Evolutionary conservation across 2,113 vertebrate species (phyloP).

Genomic region (Sakesphorus luctuosus): DNA sequence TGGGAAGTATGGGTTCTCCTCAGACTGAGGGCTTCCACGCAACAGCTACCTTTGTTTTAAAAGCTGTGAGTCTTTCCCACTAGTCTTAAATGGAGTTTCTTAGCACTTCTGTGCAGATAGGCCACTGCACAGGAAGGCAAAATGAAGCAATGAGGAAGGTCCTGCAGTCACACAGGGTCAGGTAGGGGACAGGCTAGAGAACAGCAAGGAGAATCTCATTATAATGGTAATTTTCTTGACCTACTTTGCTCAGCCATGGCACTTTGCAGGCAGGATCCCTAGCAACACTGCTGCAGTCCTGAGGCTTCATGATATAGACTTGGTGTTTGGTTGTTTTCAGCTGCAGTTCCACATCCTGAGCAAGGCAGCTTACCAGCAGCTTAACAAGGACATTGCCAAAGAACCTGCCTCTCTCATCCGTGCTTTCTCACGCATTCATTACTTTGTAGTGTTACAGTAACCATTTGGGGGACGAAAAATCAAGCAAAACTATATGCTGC

Average conservation of each 20-base stretch:
- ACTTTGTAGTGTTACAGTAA: not conserved
- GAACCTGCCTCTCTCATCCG: not conserved
- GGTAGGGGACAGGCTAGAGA: not conserved
- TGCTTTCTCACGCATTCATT: not conserved
- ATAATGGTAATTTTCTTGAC: slow-evolving; percentile 25
- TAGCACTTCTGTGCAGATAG: not conserved
- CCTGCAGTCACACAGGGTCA: not conserved
- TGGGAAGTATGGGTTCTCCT: not conserved
- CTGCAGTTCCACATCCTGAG: not conserved
- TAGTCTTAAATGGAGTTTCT: not conserved
- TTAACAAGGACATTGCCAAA: not conserved
- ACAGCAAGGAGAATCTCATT: not conserved
- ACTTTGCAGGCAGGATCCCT: not conserved
- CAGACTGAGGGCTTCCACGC: not conserved
- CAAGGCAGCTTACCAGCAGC: not conserved
- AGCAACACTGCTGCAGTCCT: slow-evolving; percentile 2
- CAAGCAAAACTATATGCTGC: not conserved
- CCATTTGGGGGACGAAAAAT: not conserved
- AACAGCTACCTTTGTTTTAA: not conserved
- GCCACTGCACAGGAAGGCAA: not conserved
- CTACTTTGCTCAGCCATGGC: not conserved
- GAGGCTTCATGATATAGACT: not conserved
- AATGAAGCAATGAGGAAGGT: not conserved
- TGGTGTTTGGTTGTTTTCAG: not conserved
- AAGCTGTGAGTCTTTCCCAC: not conserved